Base-by-base conservation (phyloP, 2,113 vertebrate genomes). In the Triplophysa rosa region DNA sequence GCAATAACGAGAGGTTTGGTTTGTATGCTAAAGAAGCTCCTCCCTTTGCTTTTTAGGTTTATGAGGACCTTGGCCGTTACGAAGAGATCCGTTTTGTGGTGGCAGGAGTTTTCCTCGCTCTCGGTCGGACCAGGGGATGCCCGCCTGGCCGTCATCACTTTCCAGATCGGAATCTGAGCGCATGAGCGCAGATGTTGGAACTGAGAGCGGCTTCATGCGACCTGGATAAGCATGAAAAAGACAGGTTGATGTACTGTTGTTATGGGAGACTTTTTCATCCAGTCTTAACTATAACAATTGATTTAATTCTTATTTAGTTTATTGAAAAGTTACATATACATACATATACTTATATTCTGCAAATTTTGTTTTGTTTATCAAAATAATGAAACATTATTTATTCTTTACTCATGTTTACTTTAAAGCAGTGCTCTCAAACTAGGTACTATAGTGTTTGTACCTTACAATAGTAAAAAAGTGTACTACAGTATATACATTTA, bases 151-250 rank as follows among this genome's bases (percentile, higher is more conserved):
- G 1, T 99, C 97, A 0, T 99, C 98, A 0, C 97, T 99, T 89
- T 98, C 96, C 91, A 98, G 90, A 63, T 99, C 97, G 0, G 98
- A 99, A 88, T 99, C 97, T 0, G 98, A 99, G 85, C 92, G 95
- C 97, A 99, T 98, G 88, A 99, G 93, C 80, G 96, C 96, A 0
- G 94, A 96, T 75, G 93, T 85, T 78, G 92, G 95, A n/a, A 88
- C 79, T 0, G 95, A 92, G 3, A 89, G 87, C 0, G 93, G 88
- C 88, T 98, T 99, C 84, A 94, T 86, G 8, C 94, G 96, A 76
- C 91, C 97, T 99, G 89, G 59, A 65, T 40, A 59, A 33, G 66
- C 8, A 33, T 40, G 42, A 61, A 11, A 23, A 52, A 23, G 56
- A n/a, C 2, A 12, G 5, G 49, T 13, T 40, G 67, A 54, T 19